Conservation (phyloP, 2,888 invertebrate species). For the Sarcophaga variegata region DNA sequence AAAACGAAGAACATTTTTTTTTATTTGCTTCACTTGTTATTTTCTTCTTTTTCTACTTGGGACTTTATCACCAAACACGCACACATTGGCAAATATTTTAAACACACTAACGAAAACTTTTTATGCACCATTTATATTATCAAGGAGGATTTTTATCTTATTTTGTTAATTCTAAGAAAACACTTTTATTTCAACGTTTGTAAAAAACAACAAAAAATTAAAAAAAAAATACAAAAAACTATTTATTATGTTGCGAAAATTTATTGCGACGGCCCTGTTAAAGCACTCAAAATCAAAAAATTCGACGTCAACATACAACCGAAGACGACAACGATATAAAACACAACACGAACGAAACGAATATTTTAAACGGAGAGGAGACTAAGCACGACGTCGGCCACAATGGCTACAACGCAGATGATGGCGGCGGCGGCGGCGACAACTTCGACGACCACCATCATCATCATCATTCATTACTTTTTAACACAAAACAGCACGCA, state of each 20-base stretch:
- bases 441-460: conserved; percentile 48
- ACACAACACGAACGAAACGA: conserved; percentile 36
- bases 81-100: conserved; percentile 12
- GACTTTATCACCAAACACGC: not conserved
- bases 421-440: conserved; percentile 20
- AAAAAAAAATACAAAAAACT: conserved; percentile 33
- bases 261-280: conserved; percentile 66
- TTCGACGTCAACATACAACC: conserved; percentile 65
- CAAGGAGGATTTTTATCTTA: conserved; percentile 45
- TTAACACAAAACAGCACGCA: conserved; percentile 67
- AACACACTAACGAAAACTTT: conserved; percentile 22
- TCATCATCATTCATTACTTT: conserved; percentile 32
- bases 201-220: conserved; percentile 7
- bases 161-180: conserved; percentile 51
- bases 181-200: conserved; percentile 30
- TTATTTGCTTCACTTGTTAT: conserved; percentile 15
- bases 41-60: conserved; percentile 10
- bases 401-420: conserved; percentile 32
- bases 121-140: conserved; percentile 45
- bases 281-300: conserved; percentile 55
- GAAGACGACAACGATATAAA: conserved; percentile 64
- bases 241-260: conserved; percentile 59
- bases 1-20: conserved; percentile 7
- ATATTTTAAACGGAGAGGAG: conserved; percentile 47
- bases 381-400: conserved; percentile 48